Conservation (phyloP, 2,797 vertebrate species). For the Xiphophorus birchmanni region DNA sequence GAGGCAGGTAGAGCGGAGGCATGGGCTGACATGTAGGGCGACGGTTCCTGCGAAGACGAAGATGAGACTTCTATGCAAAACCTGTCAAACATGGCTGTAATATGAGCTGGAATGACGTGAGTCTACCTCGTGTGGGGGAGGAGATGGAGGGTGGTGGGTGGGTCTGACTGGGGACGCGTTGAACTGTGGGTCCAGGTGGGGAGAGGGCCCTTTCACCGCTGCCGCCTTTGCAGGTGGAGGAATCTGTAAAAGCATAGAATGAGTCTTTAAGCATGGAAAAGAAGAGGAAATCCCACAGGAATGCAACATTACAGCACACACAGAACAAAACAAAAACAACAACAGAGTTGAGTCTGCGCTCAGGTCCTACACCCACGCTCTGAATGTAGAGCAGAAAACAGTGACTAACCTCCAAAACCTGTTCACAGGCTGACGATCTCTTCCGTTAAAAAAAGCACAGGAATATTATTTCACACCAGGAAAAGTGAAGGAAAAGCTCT, state of each 20-base stretch:
- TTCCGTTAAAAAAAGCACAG: background rate
- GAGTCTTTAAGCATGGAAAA: background rate
- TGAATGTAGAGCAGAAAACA: conserved; percentile 2
- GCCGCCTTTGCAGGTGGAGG: conserved; percentile 22
- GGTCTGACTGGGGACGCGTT: conserved; percentile 29
- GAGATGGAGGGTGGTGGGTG: conserved; percentile 46
- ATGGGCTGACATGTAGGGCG: conserved; percentile 55
- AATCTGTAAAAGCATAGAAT: conserved; percentile 42
- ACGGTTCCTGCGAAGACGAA: conserved; percentile 66
- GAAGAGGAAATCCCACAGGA: background rate
- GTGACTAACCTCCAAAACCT: conserved; percentile 16
- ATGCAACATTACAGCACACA: background rate
- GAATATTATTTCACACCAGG: background rate
- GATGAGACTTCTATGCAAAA: conserved; percentile 7
- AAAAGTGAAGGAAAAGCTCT: background rate
- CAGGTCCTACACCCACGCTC: conserved; percentile 6
- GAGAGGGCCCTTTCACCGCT: conserved; percentile 44
- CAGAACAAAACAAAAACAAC: background rate
- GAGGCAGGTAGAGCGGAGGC: conserved; percentile 34
- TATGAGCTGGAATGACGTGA: background rate
- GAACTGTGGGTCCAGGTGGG: conserved; percentile 39
- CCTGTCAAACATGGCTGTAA: conserved; percentile 7
- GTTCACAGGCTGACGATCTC: background rate
- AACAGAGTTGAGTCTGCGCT: background rate
- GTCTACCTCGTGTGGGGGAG: conserved; percentile 80